Percentiles rank a stretch among this genome's conserved stretches.
phyloP scores from a whole-genome alignment of 2,113 vertebrate genomes.

The Oriolus oriolus region DNA sequence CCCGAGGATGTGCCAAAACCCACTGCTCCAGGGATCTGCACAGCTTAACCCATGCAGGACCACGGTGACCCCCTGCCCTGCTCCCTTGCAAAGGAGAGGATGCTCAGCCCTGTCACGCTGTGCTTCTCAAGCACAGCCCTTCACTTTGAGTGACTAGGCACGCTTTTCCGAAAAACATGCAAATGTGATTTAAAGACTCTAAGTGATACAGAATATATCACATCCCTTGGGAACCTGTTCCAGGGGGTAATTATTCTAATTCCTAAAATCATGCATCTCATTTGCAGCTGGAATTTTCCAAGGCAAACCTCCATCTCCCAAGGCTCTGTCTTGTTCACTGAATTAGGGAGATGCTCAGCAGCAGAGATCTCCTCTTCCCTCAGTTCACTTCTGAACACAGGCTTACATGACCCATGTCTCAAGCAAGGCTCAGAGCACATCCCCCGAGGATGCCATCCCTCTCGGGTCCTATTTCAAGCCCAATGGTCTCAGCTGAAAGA shows the following conservation, averaged over 20 bases:
- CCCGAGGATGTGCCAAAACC: neutral
- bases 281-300: slow-evolving; percentile 58
- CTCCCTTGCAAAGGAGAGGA: neutral
- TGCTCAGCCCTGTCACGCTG: neutral
- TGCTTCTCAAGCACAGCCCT: neutral
- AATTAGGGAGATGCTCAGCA: neutral
- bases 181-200: slow-evolving; percentile 60
- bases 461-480: neutral
- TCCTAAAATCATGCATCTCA: slow-evolving; percentile 47
- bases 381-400: neutral
- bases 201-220: slow-evolving; percentile 53
- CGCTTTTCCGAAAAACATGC: slow-evolving; percentile 21
- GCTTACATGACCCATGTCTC: neutral
- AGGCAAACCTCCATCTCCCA: slow-evolving; percentile 3
- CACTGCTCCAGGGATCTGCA: neutral
- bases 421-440: neutral
- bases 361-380: neutral
- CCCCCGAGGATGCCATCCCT: neutral
- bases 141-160: neutral
- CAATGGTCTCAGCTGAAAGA: neutral
- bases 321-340: neutral
- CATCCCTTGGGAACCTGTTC: slow-evolving; percentile 45
- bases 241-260: slow-evolving; percentile 63
- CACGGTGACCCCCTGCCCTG: fast-evolving
- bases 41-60: neutral